Evolutionary conservation across 2,797 vertebrate genomes (phyloP), one percentile per base, ranked within the genome.

Genomic region (Chloroceryle amazona): DNA sequence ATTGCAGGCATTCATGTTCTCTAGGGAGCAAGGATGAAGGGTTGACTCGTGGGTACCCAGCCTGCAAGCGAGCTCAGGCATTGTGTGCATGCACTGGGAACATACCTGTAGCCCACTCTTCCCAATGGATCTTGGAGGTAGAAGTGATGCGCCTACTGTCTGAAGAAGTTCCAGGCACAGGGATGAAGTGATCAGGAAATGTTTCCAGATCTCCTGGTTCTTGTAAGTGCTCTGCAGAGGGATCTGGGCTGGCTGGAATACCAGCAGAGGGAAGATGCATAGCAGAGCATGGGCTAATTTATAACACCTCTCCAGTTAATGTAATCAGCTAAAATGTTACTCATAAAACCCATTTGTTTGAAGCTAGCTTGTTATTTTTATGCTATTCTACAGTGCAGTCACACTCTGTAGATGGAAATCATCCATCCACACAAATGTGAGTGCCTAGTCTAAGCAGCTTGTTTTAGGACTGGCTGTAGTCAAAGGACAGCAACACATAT

Each of bases 61-160:
- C 26, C 44, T 68, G 41, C 20, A 33, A 0, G 0, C 21, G 26
- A 14, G 62, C 31, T 4, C 49, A 23, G 35, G 31, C 33, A 75
- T 21, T 1, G 0, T 33, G 31, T 3, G 3, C n/a, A 58, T 39
- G 29, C 1, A 1, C 23, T 31, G 16, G 13, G 12, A 9, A 10
- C 8, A 17, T 60, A n/a, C 44, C 7, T 68, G 11, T 13, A 26
- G 11, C 39, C n/a, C 22, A 11, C 11, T 41, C 37, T 35, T 78
- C 42, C 14, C 26, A 3, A 12, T 17, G 25, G 33, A 60, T 44
- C 28, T 49, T 6, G 21, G 46, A 49, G 39, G 23, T 8, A 39
- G 20, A 58, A 52, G 3, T n/a, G 29, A 41, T 22, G 12, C 46
- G 19, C 16, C 42, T 44, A 39, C 28, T 63, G 23, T 39, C 22